A percentile compares a stretch with the other conserved stretches of the same genome.
These are phyloP conservation scores for Amaurobius ferox DNA, from an alignment of 2,888 invertebrate species.

Conservation along the genomic window DNA sequence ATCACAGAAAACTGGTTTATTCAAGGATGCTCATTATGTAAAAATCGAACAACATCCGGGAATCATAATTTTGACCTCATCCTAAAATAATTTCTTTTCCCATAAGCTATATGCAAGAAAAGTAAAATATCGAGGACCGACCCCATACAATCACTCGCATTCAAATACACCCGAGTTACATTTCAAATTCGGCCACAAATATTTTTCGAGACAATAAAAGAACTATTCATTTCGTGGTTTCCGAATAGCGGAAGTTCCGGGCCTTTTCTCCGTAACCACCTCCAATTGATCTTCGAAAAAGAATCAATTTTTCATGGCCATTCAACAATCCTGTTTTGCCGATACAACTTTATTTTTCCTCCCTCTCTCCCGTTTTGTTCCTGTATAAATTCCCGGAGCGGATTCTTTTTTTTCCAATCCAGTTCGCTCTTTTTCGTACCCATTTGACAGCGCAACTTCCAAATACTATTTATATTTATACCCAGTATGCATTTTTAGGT, in stretches of 20 bases:
- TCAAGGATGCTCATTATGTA: too few relatives aligned
- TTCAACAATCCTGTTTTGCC: conserved; percentile 68
- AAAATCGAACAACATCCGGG: too few relatives aligned
- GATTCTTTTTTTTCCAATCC: conserved; percentile 39
- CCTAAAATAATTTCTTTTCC: too few relatives aligned
- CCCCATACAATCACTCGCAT: not conserved
- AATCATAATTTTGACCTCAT: too few relatives aligned
- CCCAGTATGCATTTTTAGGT: conserved; percentile 68
- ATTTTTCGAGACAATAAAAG: not conserved
- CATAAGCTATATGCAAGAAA: too few relatives aligned
- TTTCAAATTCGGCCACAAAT: not conserved
- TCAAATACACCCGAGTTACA: too few relatives aligned
- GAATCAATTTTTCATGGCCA: conserved; percentile 72
- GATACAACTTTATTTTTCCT: conserved; percentile 37
- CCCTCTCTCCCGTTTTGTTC: conserved; percentile 36
- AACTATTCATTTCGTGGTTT: not conserved
- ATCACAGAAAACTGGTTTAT: too few relatives aligned
- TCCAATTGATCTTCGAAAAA: conserved; percentile 62
- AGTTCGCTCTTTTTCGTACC: conserved; percentile 26
- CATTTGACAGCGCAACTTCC: conserved; percentile 64
- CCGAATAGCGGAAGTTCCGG: conserved; percentile 21
- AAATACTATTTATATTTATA: conserved; percentile 72
- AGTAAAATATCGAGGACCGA: too few relatives aligned
- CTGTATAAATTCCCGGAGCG: conserved; percentile 46
- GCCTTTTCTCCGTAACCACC: conserved; percentile 54